These are phyloP conservation scores for Colinus virginianus DNA, from an alignment of 2,113 vertebrate genomes.

Conservation along the genomic window DNA sequence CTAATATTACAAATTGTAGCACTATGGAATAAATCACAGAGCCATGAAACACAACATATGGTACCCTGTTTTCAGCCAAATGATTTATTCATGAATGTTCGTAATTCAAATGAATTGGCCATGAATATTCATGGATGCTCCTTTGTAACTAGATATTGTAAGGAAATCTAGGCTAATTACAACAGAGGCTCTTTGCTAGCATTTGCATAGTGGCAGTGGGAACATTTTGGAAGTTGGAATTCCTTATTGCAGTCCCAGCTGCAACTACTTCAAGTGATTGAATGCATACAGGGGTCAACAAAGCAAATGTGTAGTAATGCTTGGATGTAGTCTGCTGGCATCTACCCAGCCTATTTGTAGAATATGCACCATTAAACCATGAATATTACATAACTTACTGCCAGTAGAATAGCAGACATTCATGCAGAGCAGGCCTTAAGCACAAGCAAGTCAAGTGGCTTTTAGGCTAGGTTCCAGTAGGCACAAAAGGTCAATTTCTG, in stretches of 20 bases:
- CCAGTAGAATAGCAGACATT: conserved; percentile 29
- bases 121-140: conserved; percentile 74
- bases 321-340: conserved; percentile 57
- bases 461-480: conserved; percentile 45
- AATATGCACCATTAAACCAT: conserved; percentile 53
- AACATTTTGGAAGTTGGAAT: conserved; percentile 68
- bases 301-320: conserved; percentile 38
- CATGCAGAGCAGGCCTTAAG: conserved; percentile 33
- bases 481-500: conserved; percentile 53
- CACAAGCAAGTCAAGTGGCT: conserved; percentile 54
- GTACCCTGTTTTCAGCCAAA: conserved; percentile 63
- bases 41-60: conserved; percentile 68
- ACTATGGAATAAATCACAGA: conserved; percentile 69
- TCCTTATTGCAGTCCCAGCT: conserved; percentile 52
- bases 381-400: conserved; percentile 62
- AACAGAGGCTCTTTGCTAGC: conserved; percentile 41
- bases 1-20: conserved; percentile 74
- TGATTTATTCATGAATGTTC: conserved; percentile 77
- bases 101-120: conserved; percentile 63
- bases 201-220: conserved; percentile 52
- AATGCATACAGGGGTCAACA: conserved; percentile 52
- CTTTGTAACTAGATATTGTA: conserved; percentile 73
- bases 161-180: conserved; percentile 73
- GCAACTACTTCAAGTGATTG: conserved; percentile 53
- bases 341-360: conserved; percentile 36